Evolutionary conservation across 1,140 invertebrate genomes (phyloP).

Genomic region (Dreissena polymorpha): DNA sequence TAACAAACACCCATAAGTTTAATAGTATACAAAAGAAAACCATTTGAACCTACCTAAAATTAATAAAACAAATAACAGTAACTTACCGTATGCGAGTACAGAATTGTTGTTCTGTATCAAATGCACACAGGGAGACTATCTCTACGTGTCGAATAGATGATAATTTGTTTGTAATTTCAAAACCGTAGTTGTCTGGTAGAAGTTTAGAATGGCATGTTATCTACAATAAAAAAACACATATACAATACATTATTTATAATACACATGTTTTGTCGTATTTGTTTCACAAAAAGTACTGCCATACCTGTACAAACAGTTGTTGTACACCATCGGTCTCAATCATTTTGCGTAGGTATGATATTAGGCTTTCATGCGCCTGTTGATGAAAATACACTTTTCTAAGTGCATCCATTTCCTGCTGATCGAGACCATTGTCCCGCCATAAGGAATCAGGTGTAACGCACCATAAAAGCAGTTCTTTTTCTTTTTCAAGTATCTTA

Average conservation of each 20-base stretch:
- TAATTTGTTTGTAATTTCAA: not conserved
- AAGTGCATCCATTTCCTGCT: not conserved
- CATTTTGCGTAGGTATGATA: constrained; percentile 15
- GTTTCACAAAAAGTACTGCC: too few relatives aligned
- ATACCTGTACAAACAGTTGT: constrained; percentile 41
- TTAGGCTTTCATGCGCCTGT: constrained; percentile 31
- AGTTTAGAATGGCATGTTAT: constrained; percentile 43
- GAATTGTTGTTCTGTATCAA: constrained; percentile 45
- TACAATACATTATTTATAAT: too few relatives aligned
- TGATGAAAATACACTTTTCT: not conserved
- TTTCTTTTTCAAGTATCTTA: constrained; percentile 26
- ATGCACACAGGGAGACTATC: constrained; percentile 17
- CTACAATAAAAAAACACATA: not conserved
- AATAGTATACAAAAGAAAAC: too few relatives aligned
- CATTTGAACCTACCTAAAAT: too few relatives aligned
- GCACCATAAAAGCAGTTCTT: constrained; percentile 34
- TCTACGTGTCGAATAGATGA: not conserved
- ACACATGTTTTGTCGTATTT: too few relatives aligned
- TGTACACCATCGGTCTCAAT: not conserved
- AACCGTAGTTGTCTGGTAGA: constrained; percentile 4
- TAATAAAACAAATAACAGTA: not conserved
- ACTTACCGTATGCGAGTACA: constrained; percentile 25
- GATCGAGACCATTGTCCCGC: not conserved
- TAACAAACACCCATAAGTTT: too few relatives aligned
- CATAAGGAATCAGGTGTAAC: constrained; percentile 34